phyloP scores from a whole-genome alignment of 1,140 invertebrate species.

The Pseudomyrmex dendroicus region DNA sequence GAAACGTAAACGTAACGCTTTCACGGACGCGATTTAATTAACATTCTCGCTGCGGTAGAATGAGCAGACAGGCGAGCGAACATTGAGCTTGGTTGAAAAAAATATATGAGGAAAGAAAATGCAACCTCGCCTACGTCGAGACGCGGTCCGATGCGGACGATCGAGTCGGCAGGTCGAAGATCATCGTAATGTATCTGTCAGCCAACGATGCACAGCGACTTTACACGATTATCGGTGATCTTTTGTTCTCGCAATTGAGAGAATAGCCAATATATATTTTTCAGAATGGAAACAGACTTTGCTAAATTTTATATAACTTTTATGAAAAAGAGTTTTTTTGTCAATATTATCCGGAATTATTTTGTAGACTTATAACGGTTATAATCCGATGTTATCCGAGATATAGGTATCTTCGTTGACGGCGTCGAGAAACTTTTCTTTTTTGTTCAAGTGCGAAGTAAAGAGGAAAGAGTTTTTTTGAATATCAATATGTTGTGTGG shows the following conservation, averaged over 20 bases:
- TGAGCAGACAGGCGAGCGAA: slow-evolving; percentile 1
- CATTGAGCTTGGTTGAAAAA: slow-evolving; percentile 36
- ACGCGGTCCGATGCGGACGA: slow-evolving; percentile 40
- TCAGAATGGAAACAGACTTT: too few species aligned
- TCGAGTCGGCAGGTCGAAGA: slow-evolving; percentile 37
- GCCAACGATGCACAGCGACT: slow-evolving; percentile 3
- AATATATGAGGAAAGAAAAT: slow-evolving; percentile 25
- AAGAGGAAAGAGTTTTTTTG: slow-evolving; percentile 13
- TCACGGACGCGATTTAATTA: slow-evolving; percentile 57
- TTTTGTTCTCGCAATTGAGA: background rate
- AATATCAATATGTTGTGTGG: background rate
- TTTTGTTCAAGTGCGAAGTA: slow-evolving; percentile 42
- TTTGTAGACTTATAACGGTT: background rate
- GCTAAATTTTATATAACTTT: background rate
- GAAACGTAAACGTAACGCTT: slow-evolving; percentile 53
- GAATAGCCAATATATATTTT: too few species aligned
- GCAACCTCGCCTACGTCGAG: slow-evolving; percentile 34
- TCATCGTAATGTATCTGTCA: background rate
- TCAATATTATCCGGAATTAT: slow-evolving; percentile 23
- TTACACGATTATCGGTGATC: background rate
- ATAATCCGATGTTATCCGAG: too few species aligned
- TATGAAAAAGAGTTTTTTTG: background rate
- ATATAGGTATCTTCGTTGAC: slow-evolving; percentile 39
- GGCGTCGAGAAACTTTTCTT: slow-evolving; percentile 29
- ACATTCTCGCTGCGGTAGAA: slow-evolving; percentile 49